Percentiles rank a stretch among this genome's conserved stretches.
Evolutionary conservation across 2,888 invertebrate genomes (phyloP).

Genomic region (Endomychus coccineus): DNA sequence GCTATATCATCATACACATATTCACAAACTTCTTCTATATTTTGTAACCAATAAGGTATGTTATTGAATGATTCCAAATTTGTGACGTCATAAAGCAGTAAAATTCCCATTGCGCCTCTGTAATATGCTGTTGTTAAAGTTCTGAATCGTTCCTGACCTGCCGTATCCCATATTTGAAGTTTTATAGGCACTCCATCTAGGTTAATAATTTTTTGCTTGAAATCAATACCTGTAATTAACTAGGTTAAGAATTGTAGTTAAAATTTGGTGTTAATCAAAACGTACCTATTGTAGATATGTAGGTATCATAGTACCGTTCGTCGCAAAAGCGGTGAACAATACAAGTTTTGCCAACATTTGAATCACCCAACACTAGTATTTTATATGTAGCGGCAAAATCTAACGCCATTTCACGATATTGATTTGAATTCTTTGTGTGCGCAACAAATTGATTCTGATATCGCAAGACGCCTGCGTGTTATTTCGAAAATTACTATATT

Average conservation of each 20-base stretch:
- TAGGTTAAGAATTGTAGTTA: not conserved
- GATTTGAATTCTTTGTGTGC: constrained; percentile 20
- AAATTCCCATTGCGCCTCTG: constrained; percentile 84
- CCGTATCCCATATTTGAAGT: constrained; percentile 83
- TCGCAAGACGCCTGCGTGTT: not conserved
- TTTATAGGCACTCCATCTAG: constrained; percentile 80
- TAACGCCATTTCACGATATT: constrained; percentile 58
- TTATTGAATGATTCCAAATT: constrained; percentile 86
- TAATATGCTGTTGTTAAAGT: constrained; percentile 85
- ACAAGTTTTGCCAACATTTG: constrained; percentile 85
- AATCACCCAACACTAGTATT: constrained; percentile 78
- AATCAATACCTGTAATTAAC: constrained; percentile 67
- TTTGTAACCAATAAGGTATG: constrained; percentile 82
- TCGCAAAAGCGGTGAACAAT: constrained; percentile 86
- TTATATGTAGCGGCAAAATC: constrained; percentile 84
- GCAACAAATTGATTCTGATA: constrained; percentile 9
- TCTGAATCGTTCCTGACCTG: constrained; percentile 66
- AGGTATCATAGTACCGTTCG: constrained; percentile 83
- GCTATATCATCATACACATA: too few relatives aligned
- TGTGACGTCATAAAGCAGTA: constrained; percentile 86
- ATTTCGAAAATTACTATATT: too few relatives aligned
- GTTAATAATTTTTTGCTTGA: constrained; percentile 83
- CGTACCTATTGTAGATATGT: constrained; percentile 86
- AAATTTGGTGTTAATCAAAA: constrained; percentile 6
- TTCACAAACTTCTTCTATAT: constrained; percentile 81